A percentile compares a stretch with the other conserved stretches of the same genome.
These are phyloP conservation scores for Turritopsis rubra DNA, from an alignment of 30 jellyfish, hydroid and myxozoan species.

Conservation along the genomic window DNA sequence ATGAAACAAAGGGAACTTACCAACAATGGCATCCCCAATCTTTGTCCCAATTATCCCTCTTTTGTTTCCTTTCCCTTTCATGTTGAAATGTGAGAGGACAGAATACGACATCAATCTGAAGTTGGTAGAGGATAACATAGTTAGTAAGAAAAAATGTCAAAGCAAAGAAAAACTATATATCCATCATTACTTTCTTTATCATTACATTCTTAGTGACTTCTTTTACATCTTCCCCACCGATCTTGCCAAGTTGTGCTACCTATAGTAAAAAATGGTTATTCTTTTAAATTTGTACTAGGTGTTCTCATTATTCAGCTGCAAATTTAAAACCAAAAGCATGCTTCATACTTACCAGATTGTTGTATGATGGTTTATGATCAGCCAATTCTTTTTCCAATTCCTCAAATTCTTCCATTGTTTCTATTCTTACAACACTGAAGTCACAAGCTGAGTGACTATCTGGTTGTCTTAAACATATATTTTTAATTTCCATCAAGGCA, in stretches of 20 bases:
- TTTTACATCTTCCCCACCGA: not conserved
- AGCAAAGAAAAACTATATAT: not conserved
- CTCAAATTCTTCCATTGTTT: not conserved
- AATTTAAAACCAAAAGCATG: not conserved
- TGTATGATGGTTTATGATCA: not conserved
- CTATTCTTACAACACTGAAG: not conserved
- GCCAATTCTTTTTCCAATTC: not conserved
- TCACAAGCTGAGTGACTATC: not conserved
- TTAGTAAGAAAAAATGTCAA: not conserved
- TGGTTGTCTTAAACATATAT: not conserved
- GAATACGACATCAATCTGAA: constrained; percentile 2
- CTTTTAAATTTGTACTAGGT: not conserved
- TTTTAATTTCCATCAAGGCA: not conserved
- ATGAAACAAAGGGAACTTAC: not conserved
- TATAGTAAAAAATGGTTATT: not conserved
- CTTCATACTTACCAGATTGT: not conserved
- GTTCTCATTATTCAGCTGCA: not conserved
- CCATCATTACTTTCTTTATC: not conserved
- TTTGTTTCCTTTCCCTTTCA: constrained; percentile 15
- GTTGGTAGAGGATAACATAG: not conserved
- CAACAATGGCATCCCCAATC: not conserved
- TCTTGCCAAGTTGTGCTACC: not conserved
- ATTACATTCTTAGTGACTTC: not conserved
- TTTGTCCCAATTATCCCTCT: not conserved
- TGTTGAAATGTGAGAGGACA: constrained; percentile 7